Percentiles rank a stretch among this genome's conserved stretches.
These are phyloP conservation scores for Nebria ingens DNA, from an alignment of 1,140 invertebrate genomes.

Conservation along the genomic window DNA sequence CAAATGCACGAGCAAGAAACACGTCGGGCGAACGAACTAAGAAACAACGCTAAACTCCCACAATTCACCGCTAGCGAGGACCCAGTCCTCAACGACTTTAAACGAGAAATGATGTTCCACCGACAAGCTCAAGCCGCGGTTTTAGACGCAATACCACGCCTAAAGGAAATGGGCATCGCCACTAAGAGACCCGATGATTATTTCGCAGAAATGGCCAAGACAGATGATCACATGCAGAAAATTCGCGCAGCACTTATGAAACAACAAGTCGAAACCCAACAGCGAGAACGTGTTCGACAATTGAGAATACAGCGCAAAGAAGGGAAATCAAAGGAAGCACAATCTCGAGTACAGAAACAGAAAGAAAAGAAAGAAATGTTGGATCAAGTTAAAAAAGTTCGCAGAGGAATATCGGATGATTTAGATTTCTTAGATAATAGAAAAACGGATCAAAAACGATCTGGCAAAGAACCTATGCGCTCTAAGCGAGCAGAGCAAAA, in stretches of 20 bases:
- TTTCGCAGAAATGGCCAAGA: conserved; percentile 98
- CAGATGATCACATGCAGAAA: conserved; percentile 96
- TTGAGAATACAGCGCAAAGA: conserved; percentile 85
- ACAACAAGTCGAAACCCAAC: conserved; percentile 72
- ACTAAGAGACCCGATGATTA: conserved; percentile 90
- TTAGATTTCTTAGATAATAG: conserved; percentile 81
- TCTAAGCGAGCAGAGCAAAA: conserved; percentile 45
- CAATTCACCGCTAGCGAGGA: conserved; percentile 56
- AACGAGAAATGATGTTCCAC: conserved; percentile 83
- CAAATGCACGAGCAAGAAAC: conserved; percentile 65
- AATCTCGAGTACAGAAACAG: conserved; percentile 68
- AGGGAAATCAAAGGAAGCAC: conserved; percentile 74
- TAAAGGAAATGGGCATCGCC: conserved; percentile 63
- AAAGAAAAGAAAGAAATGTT: conserved; percentile 68
- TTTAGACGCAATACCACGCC: conserved; percentile 59
- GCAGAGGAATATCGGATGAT: conserved; percentile 69
- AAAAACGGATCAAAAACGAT: conserved; percentile 28
- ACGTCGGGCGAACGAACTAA: conserved; percentile 49
- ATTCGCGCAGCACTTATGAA: conserved; percentile 73
- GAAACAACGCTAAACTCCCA: conserved; percentile 57
- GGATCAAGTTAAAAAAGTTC: conserved; percentile 75
- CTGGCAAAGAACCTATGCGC: conserved; percentile 14
- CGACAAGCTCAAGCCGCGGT: conserved; percentile 84
- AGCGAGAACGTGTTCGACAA: conserved; percentile 81
- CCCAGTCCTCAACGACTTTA: conserved; percentile 86